Conservation (phyloP, 2,113 vertebrate species). For the Tragelaphus strepsiceros region DNA sequence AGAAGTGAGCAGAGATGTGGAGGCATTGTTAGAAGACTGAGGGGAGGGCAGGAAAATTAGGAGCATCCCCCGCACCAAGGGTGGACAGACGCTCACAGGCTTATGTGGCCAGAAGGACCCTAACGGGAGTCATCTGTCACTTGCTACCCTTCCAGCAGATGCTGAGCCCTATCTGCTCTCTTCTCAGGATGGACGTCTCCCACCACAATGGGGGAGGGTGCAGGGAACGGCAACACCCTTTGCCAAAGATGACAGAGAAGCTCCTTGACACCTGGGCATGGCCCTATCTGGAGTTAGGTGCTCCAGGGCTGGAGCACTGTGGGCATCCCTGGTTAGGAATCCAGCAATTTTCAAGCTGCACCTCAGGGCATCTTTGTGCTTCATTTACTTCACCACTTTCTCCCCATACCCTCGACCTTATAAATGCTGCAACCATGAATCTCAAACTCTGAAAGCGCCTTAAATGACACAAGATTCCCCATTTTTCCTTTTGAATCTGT, state of each 20-base stretch:
- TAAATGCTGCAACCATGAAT: neutral
- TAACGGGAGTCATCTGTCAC: neutral
- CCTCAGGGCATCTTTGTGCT: neutral
- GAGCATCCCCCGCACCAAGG: rapidly evolving
- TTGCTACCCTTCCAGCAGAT: neutral
- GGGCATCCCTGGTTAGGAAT: neutral
- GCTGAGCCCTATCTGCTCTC: neutral
- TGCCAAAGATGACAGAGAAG: neutral
- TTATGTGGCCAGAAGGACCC: neutral
- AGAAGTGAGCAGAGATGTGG: neutral
- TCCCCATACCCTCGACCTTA: neutral
- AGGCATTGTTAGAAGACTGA: neutral
- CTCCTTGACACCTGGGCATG: neutral
- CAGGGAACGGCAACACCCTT: neutral
- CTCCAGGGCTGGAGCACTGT: neutral
- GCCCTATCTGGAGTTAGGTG: neutral
- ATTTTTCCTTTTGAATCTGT: neutral
- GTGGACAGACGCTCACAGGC: neutral
- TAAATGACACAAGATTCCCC: neutral
- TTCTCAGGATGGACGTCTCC: neutral
- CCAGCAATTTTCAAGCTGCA: neutral
- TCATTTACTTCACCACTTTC: neutral
- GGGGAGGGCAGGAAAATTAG: neutral
- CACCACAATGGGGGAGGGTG: neutral
- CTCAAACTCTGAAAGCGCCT: neutral